Base-by-base conservation (phyloP, 2,888 invertebrate genomes). In the Epinotia demarniana region DNA sequence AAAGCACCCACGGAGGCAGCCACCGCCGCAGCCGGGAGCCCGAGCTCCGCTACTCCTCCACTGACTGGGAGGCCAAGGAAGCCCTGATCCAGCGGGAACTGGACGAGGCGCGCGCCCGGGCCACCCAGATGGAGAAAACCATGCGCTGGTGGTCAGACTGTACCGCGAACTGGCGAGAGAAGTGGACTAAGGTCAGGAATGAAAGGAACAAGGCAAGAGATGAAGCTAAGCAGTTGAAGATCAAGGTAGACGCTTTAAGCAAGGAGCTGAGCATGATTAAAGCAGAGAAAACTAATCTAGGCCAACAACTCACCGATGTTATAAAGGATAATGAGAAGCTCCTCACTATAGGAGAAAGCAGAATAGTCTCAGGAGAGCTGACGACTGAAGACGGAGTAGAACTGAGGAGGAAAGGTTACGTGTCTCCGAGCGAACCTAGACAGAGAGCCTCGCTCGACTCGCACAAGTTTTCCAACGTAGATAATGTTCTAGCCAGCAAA, bases 101-200 rank as follows among this genome's bases (percentile, higher is more conserved):
- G 79, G 99, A 99, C 85, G 99, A 99, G 86, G 98, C 99, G 0
- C 95, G 98, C 80, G 98, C 98, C 4, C 93, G 99, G 78, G 98
- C 99, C 18, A 97, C 98, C 0, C 99, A 99, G 91, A 99, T 99
- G 99, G 99, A 99, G 96, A 75, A 75, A 19, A 98, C 98, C 0
- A 98, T 98, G 98, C 94, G 98, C 77, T 98, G 98, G 98, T 98
- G 97, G 99, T 99, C 98, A 70, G 99, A 99, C 90, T 98, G 98
- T 87, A 98, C 98, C 0, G 97, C 98, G 0, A 98, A 98, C 87
- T 98, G 98, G 98, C 94, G 98, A 53, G 98, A 98, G 87, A 98
- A 98, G 85, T 98, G 98, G 98, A 97, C 97, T 93, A 96, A 99
- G 95, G 97, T 82, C 55, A 95, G 99, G 72, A 98, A 97, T 87